Percentiles rank a stretch among this genome's conserved stretches.
These are phyloP conservation scores for Dendrolimus houi DNA, from an alignment of 2,888 invertebrate species.

Conservation along the genomic window DNA sequence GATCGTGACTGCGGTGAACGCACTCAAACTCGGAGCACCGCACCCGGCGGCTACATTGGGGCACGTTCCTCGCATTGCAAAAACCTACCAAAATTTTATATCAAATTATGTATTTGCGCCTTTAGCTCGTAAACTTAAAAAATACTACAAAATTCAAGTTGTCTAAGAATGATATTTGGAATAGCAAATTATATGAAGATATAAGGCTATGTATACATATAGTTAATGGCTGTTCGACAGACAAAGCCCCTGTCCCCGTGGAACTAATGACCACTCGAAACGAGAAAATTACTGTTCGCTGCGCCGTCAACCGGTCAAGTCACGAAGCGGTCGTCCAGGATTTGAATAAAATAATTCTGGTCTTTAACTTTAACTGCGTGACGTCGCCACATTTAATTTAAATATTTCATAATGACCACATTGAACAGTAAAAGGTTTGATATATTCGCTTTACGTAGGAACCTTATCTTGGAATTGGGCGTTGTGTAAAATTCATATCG, in stretches of 20 bases:
- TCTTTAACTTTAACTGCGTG: slow-evolving; percentile 28
- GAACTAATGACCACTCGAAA: slow-evolving; percentile 70
- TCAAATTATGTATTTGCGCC: background rate
- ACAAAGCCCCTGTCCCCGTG: slow-evolving; percentile 53
- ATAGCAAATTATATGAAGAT: no score
- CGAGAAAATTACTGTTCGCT: slow-evolving; percentile 59
- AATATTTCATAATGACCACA: slow-evolving; percentile 5
- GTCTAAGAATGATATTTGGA: no score
- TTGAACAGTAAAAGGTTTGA: background rate
- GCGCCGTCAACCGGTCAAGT: slow-evolving; percentile 45
- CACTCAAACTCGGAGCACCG: slow-evolving; percentile 56
- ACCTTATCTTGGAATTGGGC: slow-evolving; percentile 19
- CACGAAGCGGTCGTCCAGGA: slow-evolving; percentile 48
- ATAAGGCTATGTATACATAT: no score
- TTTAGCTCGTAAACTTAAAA: background rate
- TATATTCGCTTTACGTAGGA: slow-evolving; percentile 7
- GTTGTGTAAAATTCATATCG: slow-evolving; percentile 28
- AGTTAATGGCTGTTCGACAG: slow-evolving; percentile 26
- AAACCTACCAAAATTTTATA: slow-evolving; percentile 32
- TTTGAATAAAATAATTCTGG: slow-evolving; percentile 26
- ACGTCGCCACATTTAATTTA: slow-evolving; percentile 17
- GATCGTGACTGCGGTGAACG: slow-evolving; percentile 66
- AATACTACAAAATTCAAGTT: background rate
- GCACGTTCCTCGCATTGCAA: slow-evolving; percentile 33
- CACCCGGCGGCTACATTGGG: slow-evolving; percentile 40